These are phyloP conservation scores for Saxicola maurus DNA, from an alignment of 2,797 vertebrate species.

Conservation along the genomic window DNA sequence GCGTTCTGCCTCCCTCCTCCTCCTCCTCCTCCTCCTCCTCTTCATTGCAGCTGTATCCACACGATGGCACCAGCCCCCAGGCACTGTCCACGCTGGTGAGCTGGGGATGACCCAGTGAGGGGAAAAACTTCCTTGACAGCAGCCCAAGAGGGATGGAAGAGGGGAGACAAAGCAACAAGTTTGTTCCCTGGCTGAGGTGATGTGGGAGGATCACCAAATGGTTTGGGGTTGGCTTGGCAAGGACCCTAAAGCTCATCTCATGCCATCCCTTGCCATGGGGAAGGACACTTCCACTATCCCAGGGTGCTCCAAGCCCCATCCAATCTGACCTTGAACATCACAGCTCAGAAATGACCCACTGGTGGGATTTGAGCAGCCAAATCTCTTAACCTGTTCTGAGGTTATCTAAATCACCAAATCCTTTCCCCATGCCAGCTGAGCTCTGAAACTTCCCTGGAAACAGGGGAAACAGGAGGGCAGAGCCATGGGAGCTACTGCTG, in stretches of 20 bases:
- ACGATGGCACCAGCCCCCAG: conserved; percentile 23
- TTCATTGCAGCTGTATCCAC: background rate
- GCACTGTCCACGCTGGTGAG: background rate
- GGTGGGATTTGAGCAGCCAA: background rate
- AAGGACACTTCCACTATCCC: background rate
- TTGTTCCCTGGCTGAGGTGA: background rate
- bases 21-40: background rate
- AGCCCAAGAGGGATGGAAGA: background rate
- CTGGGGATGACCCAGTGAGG: background rate
- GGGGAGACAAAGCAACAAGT: background rate
- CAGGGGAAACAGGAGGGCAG: background rate
- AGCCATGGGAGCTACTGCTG: background rate
- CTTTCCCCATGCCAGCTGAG: background rate
- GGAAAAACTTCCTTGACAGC: background rate
- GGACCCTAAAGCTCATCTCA: background rate
- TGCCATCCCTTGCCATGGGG: background rate
- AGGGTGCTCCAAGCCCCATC: accelerated
- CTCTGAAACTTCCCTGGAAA: background rate
- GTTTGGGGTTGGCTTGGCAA: background rate
- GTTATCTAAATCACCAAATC: background rate
- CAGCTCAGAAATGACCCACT: background rate
- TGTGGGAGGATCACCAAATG: accelerated
- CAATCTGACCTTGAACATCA: background rate
- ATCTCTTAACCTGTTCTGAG: background rate
- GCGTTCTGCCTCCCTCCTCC: background rate